Evolutionary conservation across 37 sponge, comb jelly and placozoan species (phyloP), one percentile per base, ranked within the genome.

Genomic region (Aphrocallistes beatrix): DNA sequence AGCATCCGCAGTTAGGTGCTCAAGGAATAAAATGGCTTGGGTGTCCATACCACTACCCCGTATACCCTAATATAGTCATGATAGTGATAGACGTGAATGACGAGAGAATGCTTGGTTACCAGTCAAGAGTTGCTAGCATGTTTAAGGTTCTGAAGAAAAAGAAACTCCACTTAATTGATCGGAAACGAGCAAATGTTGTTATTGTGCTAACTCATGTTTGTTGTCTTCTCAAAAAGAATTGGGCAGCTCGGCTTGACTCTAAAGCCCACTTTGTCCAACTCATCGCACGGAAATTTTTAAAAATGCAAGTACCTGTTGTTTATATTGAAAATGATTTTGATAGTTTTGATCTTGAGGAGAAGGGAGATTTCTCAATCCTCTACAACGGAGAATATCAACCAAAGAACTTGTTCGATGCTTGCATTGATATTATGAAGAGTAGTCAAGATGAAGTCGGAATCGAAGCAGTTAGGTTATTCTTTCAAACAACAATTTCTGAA

Each of bases 291-390:
- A 60, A 30, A 60, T 60, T 60, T 30, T 60, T 60, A 19, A 60
- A 60, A 60, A 19, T 60, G 10, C 28, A 60, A 6, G 75, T 60
- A 19, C 75, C 75, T 19, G 75, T 60, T 30, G 34, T 60, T 60
- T 60, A 60, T 60, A 60, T 60, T 60, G 75, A 60, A 60, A 60
- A 60, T 60, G 75, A 60, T 19, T 19, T 32, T 60, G 75, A 32
- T 13, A 30, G n/a, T 60, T 60, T 25, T 13, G 75, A 60, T 13
- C n/a, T 60, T 3, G 21, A 60, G 8, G n/a, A 13, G 21, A 30
- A 25, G 1, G 75, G 75, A 60, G 75, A 60, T 60, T 60, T 60
- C 34, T 32, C 32, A 25, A 13, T 19, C 6, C 75, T 60, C n/a
- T 60, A 19, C n/a, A 60, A 60, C 34, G 75, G 75, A 28, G 75